Base-by-base conservation (phyloP, 1,140 invertebrate genomes). In the Drosophila leontia region DNA sequence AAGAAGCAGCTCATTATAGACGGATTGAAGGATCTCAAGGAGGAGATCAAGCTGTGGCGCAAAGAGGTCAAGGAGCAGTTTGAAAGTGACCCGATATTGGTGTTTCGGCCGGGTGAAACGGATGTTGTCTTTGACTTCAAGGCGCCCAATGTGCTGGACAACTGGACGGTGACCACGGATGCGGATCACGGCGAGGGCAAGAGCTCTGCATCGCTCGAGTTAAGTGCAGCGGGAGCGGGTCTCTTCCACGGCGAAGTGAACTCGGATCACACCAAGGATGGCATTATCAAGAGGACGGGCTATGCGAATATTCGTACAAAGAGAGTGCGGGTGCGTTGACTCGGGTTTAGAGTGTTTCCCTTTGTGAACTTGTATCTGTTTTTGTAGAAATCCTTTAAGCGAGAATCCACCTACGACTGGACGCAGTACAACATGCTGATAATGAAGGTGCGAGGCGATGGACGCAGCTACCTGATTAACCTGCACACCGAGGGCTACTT, bases 371-470 rank as follows among this genome's bases (percentile, higher is more conserved):
- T 7, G 19, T 17, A 0, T 29, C 1, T 1, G 3, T 19, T 55
- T 12, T 12, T 6, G 1, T 17, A 96, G 94, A 97, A 96, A 95
- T 97, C 98, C n/a, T 99, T 99, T 92, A 95, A 96, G 88, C 93
- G 97, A 15, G 94, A 95, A 13, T 42, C 93, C 12, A 94, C 94
- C 34, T 95, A 95, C 81, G 94, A 98, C 82, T 99, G 97, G 97
- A 79, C 75, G 1, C 44, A 92, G 2, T 99, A 97, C 86, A 98
- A 97, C 56, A 97, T 97, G 83, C 82, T 99, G 32, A 94, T 98
- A 5, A 92, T 99, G 78, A 95, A 96, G 93, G 93, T 98, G 1
- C 94, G 98, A 87, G 98, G 98, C 1, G 98, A 99, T 94, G 98
- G 98, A 7, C 94, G 98, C 57, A 94, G 95, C 7, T 99, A 99